A percentile compares a stretch with the other conserved stretches of the same genome.
These are phyloP conservation scores for Antheraea yamamai DNA, from an alignment of 2,888 invertebrate genomes.

Conservation along the genomic window DNA sequence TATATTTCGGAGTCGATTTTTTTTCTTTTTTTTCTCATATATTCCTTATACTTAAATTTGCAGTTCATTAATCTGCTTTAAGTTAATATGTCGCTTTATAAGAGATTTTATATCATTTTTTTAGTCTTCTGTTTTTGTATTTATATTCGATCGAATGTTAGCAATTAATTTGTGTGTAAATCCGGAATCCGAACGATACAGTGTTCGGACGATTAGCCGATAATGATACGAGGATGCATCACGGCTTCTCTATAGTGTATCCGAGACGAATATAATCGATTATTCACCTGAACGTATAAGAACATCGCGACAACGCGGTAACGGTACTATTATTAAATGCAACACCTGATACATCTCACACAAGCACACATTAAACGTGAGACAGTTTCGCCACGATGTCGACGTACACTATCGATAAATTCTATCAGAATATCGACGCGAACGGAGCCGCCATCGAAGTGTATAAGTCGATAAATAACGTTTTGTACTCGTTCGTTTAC, in stretches of 20 bases:
- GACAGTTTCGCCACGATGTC: constrained; percentile 5
- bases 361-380: constrained; percentile 10
- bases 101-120: constrained; percentile 10
- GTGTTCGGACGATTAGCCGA: background rate
- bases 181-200: background rate
- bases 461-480: constrained; percentile 49
- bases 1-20: constrained; percentile 73
- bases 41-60: constrained; percentile 11
- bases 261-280: constrained; percentile 17
- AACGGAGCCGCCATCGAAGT: constrained; percentile 32
- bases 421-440: constrained; percentile 28
- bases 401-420: constrained; percentile 17
- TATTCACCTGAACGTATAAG: constrained; percentile 11
- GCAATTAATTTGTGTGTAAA: background rate
- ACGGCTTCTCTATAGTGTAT: background rate
- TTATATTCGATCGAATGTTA: background rate
- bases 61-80: constrained; percentile 18
- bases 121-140: background rate
- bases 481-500: constrained; percentile 73
- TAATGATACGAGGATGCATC: background rate
- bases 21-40: constrained; percentile 48
- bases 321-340: constrained; percentile 16
- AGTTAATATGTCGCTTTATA: constrained; percentile 10
- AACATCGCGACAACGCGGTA: constrained; percentile 15
- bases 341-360: constrained; percentile 6